Conservation (phyloP, 2,888 invertebrate species). For the Drosophila macrothrix region DNA sequence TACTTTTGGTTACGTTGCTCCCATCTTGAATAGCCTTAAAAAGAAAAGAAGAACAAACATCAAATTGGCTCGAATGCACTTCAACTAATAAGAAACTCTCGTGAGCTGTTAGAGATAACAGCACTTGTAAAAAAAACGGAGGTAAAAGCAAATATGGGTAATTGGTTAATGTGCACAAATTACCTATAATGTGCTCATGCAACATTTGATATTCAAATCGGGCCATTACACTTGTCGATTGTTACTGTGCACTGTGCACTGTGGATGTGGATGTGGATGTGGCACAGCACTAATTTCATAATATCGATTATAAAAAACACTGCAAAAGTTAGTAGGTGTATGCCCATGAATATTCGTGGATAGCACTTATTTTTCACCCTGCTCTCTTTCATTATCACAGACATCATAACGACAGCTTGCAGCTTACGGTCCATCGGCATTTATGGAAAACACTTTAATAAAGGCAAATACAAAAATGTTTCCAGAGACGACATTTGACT, state of each 20-base stretch:
- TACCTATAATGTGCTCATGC: background rate
- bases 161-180: slow-evolving; percentile 1
- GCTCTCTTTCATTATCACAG: slow-evolving; percentile 24
- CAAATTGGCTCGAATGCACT: slow-evolving; percentile 45
- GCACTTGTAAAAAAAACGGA: background rate
- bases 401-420: slow-evolving; percentile 29
- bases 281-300: background rate
- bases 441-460: slow-evolving; percentile 43
- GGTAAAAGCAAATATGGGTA: background rate
- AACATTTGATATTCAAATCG: background rate
- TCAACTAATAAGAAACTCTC: slow-evolving; percentile 38
- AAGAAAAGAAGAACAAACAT: slow-evolving; percentile 10
- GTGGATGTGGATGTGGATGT: too few species aligned
- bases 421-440: slow-evolving; percentile 5
- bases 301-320: background rate
- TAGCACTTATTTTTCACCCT: slow-evolving; percentile 19
- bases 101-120: slow-evolving; percentile 17
- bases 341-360: slow-evolving; percentile 21
- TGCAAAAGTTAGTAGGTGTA: background rate
- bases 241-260: background rate
- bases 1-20: slow-evolving; percentile 31
- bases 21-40: slow-evolving; percentile 41
- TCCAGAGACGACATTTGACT: slow-evolving; percentile 47
- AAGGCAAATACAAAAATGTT: slow-evolving; percentile 64
- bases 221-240: background rate